Conservation (phyloP, 2,888 invertebrate species). For the Mesorhabditis sp. region DNA sequence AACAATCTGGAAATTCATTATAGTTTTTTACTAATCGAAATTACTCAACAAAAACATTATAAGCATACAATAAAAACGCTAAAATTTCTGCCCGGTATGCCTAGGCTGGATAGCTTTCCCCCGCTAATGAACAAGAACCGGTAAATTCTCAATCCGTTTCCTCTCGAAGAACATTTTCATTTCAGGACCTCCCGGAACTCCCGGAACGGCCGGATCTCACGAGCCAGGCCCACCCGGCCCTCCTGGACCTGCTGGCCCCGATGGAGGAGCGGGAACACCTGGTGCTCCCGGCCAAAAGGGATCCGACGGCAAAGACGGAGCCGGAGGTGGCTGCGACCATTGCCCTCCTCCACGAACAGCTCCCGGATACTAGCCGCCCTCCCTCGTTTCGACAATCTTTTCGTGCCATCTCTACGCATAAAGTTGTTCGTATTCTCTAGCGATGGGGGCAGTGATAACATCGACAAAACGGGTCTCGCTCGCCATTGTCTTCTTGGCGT, state of each 20-base stretch:
- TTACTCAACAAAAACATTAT: too few species aligned
- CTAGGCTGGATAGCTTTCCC: too few species aligned
- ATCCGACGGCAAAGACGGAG: slow-evolving; percentile 9
- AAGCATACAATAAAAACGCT: slow-evolving; percentile 3
- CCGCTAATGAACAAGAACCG: too few species aligned
- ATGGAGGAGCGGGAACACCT: slow-evolving; percentile 39
- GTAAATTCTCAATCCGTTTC: too few species aligned
- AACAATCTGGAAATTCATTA: too few species aligned
- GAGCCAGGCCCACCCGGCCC: slow-evolving; percentile 42
- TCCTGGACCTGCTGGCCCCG: slow-evolving; percentile 40
- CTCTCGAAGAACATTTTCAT: too few species aligned
- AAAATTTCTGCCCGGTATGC: background rate
- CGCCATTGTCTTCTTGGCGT: too few species aligned
- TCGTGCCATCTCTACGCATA: too few species aligned
- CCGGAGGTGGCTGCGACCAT: slow-evolving; percentile 40
- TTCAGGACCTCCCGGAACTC: slow-evolving; percentile 37
- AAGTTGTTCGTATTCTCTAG: too few species aligned
- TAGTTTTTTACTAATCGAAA: too few species aligned
- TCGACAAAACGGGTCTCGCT: too few species aligned
- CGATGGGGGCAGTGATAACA: too few species aligned
- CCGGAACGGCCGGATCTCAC: slow-evolving; percentile 26
- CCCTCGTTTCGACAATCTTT: background rate
- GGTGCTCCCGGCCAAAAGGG: slow-evolving; percentile 26
- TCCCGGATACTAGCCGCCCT: slow-evolving; percentile 38
- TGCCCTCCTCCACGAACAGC: slow-evolving; percentile 49